Evolutionary conservation across 2,888 invertebrate species (phyloP).

Genomic region (Kryphioiulus occultus): DNA sequence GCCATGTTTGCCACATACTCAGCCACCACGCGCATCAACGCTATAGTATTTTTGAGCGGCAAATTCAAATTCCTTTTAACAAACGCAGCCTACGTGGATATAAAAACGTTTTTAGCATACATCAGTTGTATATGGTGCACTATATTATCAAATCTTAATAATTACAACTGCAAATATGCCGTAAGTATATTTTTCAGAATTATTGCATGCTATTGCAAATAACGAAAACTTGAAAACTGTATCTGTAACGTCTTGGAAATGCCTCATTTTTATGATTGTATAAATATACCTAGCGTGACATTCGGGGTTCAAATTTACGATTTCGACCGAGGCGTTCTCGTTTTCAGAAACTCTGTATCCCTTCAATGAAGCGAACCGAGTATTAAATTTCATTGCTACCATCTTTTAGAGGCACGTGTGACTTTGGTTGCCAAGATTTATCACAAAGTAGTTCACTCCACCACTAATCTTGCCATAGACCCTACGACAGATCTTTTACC

Average conservation of each 20-base stretch:
- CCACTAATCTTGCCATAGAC: slow-evolving; percentile 10
- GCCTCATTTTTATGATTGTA: background rate
- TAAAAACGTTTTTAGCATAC: no score
- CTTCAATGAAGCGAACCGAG: background rate
- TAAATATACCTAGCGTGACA: background rate
- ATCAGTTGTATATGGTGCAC: no score
- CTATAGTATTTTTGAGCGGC: no score
- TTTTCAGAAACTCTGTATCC: background rate
- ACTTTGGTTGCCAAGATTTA: background rate
- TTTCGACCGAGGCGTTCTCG: background rate
- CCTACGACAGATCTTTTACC: background rate
- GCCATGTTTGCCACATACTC: no score
- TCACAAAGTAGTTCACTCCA: slow-evolving; percentile 8
- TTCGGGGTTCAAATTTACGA: background rate
- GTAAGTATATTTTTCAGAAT: no score
- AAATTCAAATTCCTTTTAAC: no score
- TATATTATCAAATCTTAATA: no score
- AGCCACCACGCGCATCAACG: no score
- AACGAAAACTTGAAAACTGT: no score
- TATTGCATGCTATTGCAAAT: no score
- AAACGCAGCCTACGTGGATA: no score
- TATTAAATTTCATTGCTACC: slow-evolving; percentile 3
- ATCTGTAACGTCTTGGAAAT: background rate
- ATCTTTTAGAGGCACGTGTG: background rate
- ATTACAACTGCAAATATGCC: no score